Base-by-base conservation (phyloP, 2,797 vertebrate species). In the Sitta carolinensis region DNA sequence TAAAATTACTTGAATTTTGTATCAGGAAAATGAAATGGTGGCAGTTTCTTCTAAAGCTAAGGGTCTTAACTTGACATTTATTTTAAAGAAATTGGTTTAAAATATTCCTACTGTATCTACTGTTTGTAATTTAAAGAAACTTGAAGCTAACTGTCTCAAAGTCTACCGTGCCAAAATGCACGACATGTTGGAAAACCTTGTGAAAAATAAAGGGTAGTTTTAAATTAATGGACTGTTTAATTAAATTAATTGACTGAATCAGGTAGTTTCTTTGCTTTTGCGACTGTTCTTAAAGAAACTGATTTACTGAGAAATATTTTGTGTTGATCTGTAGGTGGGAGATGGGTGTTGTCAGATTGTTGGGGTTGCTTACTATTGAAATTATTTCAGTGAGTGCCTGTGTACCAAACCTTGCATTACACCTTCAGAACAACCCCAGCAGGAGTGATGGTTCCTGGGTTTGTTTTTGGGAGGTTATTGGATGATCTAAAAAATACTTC, bases 1-100 rank as follows among this genome's bases (percentile, higher is more conserved):
- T 96, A 90, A 96, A 96, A 90, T 95, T 98, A 98, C 98, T 98
- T 98, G 98, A 98, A 98, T 98, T 97, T 97, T 97, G 15, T 97
- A 96, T 97, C 96, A 97, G 97, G 97, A 98, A 94, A 95, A 95
- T 76, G 94, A 96, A 97, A 82, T 91, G 92, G 45, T 92, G 96
- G 79, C 95, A 90, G 89, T 90, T 45, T 77, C 38, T 81, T 97
- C 86, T 94, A 93, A 97, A 96, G 48, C 62, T 83, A 91, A 87
- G 90, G 89, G 77, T 94, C 70, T 96, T 94, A 91, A 92, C 94
- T 97, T 97, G 90, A 75, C 66, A 7, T 96, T 82, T 95, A 89
- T 97, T 97, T 97, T 92, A 95, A 93, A 89, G 93, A 94, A 97
- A 93, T 96, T 10, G 29, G 58, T 92, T 97, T 96, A 85, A 97